phyloP scores from a whole-genome alignment of 2,113 vertebrate genomes.

The Neomonachus schauinslandi region DNA sequence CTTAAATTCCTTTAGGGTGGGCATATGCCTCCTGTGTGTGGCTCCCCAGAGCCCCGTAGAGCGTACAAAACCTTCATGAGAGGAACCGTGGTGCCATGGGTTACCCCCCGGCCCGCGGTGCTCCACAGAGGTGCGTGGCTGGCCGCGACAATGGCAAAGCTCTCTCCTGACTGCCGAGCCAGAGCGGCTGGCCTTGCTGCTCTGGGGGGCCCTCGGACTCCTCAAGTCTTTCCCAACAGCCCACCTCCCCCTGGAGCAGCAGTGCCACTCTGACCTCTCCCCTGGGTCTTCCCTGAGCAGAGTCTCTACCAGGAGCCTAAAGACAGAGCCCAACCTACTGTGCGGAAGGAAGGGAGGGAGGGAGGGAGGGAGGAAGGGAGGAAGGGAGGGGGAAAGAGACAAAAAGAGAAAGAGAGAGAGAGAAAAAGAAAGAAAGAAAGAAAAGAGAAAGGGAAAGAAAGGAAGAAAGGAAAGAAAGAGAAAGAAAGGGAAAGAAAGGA shows the following conservation, averaged over 20 bases:
- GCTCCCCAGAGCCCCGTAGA: not conserved
- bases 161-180: not conserved
- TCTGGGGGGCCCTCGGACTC: rapidly evolving
- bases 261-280: not conserved
- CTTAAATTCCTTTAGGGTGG: not conserved
- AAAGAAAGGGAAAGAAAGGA: no score
- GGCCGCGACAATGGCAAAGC: rapidly evolving
- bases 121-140: rapidly evolving
- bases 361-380: not conserved
- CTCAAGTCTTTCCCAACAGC: not conserved
- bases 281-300: not conserved
- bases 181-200: no score
- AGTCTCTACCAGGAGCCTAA: not conserved
- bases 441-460: no score
- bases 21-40: not conserved
- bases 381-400: rapidly evolving
- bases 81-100: rapidly evolving
- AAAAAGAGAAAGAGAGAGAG: no score
- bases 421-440: no score
- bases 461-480: no score
- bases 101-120: rapidly evolving
- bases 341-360: not conserved
- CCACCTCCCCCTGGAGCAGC: not conserved
- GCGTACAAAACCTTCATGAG: rapidly evolving
- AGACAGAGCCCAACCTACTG: not conserved